These are phyloP conservation scores for Hylaea fasciaria DNA, from an alignment of 2,888 invertebrate species.

Conservation along the genomic window DNA sequence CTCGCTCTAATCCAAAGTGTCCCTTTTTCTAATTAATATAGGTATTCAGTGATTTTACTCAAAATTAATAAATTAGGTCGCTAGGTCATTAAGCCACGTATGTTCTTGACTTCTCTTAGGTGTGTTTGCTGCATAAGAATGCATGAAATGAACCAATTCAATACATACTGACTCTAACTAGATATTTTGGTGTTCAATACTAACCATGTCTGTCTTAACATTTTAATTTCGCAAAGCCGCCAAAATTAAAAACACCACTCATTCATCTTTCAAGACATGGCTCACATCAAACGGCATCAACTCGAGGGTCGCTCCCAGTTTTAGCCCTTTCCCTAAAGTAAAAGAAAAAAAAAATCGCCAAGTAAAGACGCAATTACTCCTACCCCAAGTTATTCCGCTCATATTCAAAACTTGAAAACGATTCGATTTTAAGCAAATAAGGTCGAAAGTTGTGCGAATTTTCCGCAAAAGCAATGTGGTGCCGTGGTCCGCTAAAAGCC, in stretches of 20 bases:
- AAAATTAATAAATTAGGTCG: too few relatives aligned
- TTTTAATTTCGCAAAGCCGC: not conserved
- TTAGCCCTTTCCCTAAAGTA: constrained; percentile 59
- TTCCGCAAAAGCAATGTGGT: constrained; percentile 49
- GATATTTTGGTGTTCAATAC: too few relatives aligned
- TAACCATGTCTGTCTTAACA: too few relatives aligned
- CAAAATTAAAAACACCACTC: constrained; percentile 36
- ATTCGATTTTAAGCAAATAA: constrained; percentile 38
- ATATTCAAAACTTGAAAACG: constrained; percentile 17
- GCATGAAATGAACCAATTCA: too few relatives aligned
- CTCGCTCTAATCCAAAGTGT: too few relatives aligned
- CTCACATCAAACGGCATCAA: constrained; percentile 48
- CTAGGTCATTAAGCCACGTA: too few relatives aligned
- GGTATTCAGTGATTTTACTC: too few relatives aligned
- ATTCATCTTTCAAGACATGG: constrained; percentile 60
- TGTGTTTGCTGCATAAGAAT: too few relatives aligned
- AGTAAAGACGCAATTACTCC: constrained; percentile 81
- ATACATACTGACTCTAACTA: too few relatives aligned
- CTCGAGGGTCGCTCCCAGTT: constrained; percentile 49
- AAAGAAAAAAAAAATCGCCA: constrained; percentile 67
- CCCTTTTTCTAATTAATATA: too few relatives aligned
- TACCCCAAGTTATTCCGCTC: constrained; percentile 55
- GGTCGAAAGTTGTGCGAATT: constrained; percentile 47
- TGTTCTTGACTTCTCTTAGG: too few relatives aligned
- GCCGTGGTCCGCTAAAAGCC: constrained; percentile 73